Evolutionary conservation across 2,113 vertebrate species (phyloP).

Genomic region (Zosterops japonicus): DNA sequence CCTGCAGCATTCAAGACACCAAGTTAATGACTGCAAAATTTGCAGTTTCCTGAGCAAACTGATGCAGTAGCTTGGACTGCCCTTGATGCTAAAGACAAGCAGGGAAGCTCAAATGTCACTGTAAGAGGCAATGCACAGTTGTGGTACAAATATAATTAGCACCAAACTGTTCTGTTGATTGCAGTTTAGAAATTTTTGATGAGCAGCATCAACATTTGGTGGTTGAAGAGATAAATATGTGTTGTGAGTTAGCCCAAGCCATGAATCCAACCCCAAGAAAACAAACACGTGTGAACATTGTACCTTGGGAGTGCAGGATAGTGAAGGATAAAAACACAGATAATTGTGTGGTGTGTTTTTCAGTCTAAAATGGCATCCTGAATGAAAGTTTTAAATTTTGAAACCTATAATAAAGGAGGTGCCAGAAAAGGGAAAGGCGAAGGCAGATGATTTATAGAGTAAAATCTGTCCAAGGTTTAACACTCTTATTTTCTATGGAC

Average conservation of each 20-base stretch:
- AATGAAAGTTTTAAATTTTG: not conserved
- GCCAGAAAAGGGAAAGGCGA: not conserved
- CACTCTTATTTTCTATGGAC: not conserved
- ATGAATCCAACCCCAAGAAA: not conserved
- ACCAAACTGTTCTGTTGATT: not conserved
- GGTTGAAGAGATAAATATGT: not conserved
- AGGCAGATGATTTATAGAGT: not conserved
- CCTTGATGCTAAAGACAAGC: not conserved
- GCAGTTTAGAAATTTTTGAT: not conserved
- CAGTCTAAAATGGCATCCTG: not conserved
- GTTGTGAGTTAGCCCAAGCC: not conserved
- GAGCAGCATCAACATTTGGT: not conserved
- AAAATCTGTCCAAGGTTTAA: not conserved
- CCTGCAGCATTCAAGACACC: not conserved
- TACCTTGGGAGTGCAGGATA: not conserved
- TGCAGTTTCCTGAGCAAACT: not conserved
- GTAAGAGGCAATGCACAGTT: not conserved
- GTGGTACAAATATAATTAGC: not conserved
- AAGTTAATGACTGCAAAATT: not conserved
- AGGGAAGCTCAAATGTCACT: not conserved
- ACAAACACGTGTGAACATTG: fast-evolving
- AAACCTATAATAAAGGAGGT: not conserved
- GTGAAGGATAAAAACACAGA: not conserved
- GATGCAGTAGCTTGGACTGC: not conserved
- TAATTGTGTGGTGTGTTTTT: not conserved